phyloP scores from a whole-genome alignment of 2,888 invertebrate species.

The Apamea anceps region DNA sequence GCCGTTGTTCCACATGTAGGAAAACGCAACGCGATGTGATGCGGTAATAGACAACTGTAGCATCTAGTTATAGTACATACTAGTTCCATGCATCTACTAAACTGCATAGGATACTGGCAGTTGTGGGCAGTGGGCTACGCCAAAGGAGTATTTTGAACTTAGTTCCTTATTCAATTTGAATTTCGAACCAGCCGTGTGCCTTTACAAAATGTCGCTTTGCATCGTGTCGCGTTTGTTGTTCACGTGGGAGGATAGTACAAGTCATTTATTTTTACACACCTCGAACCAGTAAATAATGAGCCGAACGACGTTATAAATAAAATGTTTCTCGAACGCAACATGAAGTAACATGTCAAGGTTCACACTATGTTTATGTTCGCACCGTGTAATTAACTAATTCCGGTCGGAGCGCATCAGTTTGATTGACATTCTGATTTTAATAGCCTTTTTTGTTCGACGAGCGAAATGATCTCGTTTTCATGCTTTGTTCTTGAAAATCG shows the following conservation, averaged over 20 bases:
- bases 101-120: slow-evolving; percentile 26
- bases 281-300: slow-evolving; percentile 61
- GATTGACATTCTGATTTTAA: slow-evolving; percentile 67
- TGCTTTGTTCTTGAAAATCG: slow-evolving; percentile 12
- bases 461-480: slow-evolving; percentile 6
- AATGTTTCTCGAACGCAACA: slow-evolving; percentile 77
- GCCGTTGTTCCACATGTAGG: not conserved
- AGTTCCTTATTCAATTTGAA: slow-evolving; percentile 32
- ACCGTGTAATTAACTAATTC: slow-evolving; percentile 78
- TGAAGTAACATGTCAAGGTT: slow-evolving; percentile 86
- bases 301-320: slow-evolving; percentile 74
- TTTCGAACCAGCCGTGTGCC: slow-evolving; percentile 24
- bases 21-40: slow-evolving; percentile 5
- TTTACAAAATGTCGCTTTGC: slow-evolving; percentile 5
- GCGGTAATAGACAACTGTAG: not conserved
- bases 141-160: slow-evolving; percentile 23
- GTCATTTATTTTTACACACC: slow-evolving; percentile 63
- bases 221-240: slow-evolving; percentile 30
- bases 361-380: slow-evolving; percentile 77
- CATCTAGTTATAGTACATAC: not conserved
- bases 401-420: slow-evolving; percentile 65
- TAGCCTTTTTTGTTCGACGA: slow-evolving; percentile 40
- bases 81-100: slow-evolving; percentile 20
- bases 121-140: slow-evolving; percentile 32
- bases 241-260: slow-evolving; percentile 23